These are phyloP conservation scores for Drosophila watanabei DNA, from an alignment of 1,140 invertebrate species.

Conservation along the genomic window DNA sequence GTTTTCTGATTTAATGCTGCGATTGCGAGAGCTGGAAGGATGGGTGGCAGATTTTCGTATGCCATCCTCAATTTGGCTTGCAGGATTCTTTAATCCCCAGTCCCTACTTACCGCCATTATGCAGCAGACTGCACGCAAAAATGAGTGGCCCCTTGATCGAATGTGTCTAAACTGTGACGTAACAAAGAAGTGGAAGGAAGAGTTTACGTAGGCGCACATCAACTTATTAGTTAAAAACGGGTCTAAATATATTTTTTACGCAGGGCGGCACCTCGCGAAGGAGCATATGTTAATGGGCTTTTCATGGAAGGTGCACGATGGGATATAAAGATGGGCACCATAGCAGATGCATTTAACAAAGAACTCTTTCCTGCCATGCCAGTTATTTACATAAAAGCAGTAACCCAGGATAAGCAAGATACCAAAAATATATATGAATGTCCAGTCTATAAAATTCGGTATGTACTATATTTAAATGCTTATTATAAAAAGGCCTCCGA, in stretches of 20 bases:
- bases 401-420: constrained; percentile 95
- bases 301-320: constrained; percentile 98
- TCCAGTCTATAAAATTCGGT: constrained; percentile 96
- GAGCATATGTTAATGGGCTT: constrained; percentile 95
- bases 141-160: constrained; percentile 97
- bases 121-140: constrained; percentile 97
- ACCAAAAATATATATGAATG: constrained; percentile 95
- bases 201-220: constrained; percentile 89
- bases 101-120: constrained; percentile 98
- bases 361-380: constrained; percentile 96
- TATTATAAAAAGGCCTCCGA: too few relatives aligned
- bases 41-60: constrained; percentile 93
- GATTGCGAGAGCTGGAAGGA: constrained; percentile 92
- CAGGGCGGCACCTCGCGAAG: constrained; percentile 93
- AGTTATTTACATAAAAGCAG: constrained; percentile 95
- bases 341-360: constrained; percentile 94
- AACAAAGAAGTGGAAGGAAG: constrained; percentile 95
- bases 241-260: not conserved
- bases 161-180: constrained; percentile 98
- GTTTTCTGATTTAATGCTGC: constrained; percentile 94
- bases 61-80: constrained; percentile 95
- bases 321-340: constrained; percentile 92
- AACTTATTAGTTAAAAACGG: not conserved
- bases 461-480: constrained; percentile 36
- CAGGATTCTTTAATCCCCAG: constrained; percentile 98